These are phyloP conservation scores for Athalia rosae DNA, from an alignment of 2,888 invertebrate genomes.

Conservation along the genomic window DNA sequence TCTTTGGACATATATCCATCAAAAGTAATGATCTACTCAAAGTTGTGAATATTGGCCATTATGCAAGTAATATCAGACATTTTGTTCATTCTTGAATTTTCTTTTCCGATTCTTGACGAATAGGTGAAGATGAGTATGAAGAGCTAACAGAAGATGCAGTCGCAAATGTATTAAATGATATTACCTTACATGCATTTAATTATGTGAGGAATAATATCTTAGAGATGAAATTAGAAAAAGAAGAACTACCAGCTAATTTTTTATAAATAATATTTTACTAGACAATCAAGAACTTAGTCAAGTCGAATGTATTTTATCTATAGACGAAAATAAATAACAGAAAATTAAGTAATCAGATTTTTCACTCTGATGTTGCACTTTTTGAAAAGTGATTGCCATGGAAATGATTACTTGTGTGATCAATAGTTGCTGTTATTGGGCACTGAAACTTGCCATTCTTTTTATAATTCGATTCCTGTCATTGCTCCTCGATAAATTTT, in stretches of 20 bases:
- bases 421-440: not conserved
- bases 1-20: slow-evolving; percentile 85
- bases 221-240: slow-evolving; percentile 21
- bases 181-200: slow-evolving; percentile 55
- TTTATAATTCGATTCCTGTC: not conserved
- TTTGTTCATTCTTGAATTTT: slow-evolving; percentile 28
- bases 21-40: slow-evolving; percentile 75
- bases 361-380: not conserved
- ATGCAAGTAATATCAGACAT: not conserved
- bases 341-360: not conserved
- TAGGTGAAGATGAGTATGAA: slow-evolving; percentile 61
- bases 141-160: slow-evolving; percentile 60
- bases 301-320: not conserved
- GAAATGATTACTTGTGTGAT: slow-evolving; percentile 25
- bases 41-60: not conserved
- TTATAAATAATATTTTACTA: slow-evolving; percentile 1
- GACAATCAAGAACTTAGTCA: slow-evolving; percentile 1
- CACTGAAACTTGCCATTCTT: not conserved
- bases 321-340: not conserved
- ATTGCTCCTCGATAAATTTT: not conserved
- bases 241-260: not conserved
- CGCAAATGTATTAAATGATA: slow-evolving; percentile 52
- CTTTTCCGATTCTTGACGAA: slow-evolving; percentile 45
- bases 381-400: not conserved
- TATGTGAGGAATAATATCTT: slow-evolving; percentile 50